Evolutionary conservation across 30 jellyfish, hydroid and myxozoan species (phyloP), one percentile per base, ranked within the genome.

Genomic region (Turritopsis dohrnii): DNA sequence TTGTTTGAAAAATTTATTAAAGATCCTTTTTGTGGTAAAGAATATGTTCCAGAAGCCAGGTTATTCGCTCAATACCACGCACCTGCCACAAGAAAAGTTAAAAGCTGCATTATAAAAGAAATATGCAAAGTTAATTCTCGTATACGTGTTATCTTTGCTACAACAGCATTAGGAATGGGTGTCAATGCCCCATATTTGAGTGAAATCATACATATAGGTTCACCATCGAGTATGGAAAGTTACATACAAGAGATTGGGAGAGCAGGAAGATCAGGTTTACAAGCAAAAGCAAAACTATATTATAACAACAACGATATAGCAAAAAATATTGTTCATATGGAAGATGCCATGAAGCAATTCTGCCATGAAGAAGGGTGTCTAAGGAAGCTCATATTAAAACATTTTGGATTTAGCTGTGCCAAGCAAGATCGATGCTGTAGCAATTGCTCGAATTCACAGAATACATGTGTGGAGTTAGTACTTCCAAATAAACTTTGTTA

Each of bases 161-260:
- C 84, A n/a, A 31, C 87, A 80, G 87, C 87, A 23, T 81, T 80
- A 16, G 87, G 87, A 23, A 80, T 80, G 87, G 87, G 87, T 23
- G 87, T 80, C 21, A 66, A 80, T 60, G 84, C 87, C 21, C 87
- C 87, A 1, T n/a, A 53, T 53, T 80, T n/a, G 21, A 25, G 21
- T 23, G 52, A 80, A 41, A 30, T 52, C 8, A 80, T 80, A 16
- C 87, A 80, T 30, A 80, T 80, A 7, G 65, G 82, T 25, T 81
- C 87, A 21, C 87, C 87, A 18, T n/a, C 53, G 9, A 41, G 31
- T 41, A 31, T 80, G 22, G 87, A 80, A 80, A 24, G 83, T 21
- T 80, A 79, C 83, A 26, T 52, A 7, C 84, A 79, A 24, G 86
- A 79, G 23, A 79, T 54, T 13, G 86, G 86, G 20, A 31, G 86